Conservation (phyloP, 2,113 vertebrate species). For the Promerops cafer region DNA sequence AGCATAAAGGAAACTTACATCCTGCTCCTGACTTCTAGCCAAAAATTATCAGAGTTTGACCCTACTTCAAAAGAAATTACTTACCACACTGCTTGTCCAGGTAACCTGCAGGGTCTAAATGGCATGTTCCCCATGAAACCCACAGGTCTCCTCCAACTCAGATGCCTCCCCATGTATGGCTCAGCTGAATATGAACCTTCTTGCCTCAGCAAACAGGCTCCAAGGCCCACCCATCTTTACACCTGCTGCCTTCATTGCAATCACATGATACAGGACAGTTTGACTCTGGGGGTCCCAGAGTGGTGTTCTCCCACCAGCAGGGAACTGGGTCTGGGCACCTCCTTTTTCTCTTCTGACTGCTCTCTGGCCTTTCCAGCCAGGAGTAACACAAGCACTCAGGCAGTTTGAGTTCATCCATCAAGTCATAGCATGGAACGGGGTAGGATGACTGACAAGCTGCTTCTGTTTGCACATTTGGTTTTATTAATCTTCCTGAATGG, state of each 20-base stretch:
- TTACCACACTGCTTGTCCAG: neutral
- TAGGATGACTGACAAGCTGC: rapidly evolving
- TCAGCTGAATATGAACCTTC: neutral
- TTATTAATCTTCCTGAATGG: neutral
- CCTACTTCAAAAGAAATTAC: neutral
- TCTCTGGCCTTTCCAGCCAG: neutral
- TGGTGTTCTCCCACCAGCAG: neutral
- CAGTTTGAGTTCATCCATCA: neutral
- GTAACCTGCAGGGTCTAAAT: neutral
- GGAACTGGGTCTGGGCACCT: neutral
- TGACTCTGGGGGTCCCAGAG: rapidly evolving
- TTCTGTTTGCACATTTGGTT: neutral
- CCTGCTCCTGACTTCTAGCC: neutral
- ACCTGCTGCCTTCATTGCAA: neutral
- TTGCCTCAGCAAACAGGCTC: neutral
- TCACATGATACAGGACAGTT: rapidly evolving
- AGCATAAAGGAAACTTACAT: neutral
- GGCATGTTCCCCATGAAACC: neutral
- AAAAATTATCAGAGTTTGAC: neutral
- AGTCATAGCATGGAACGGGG: rapidly evolving
- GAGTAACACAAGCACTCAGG: rapidly evolving
- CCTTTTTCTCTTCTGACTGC: neutral
- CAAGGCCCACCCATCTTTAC: neutral
- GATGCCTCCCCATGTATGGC: neutral
- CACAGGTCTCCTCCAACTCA: neutral